Percentiles rank a stretch among this genome's conserved stretches.
phyloP scores from a whole-genome alignment of 2,113 vertebrate genomes.

The Xiphias gladius region DNA sequence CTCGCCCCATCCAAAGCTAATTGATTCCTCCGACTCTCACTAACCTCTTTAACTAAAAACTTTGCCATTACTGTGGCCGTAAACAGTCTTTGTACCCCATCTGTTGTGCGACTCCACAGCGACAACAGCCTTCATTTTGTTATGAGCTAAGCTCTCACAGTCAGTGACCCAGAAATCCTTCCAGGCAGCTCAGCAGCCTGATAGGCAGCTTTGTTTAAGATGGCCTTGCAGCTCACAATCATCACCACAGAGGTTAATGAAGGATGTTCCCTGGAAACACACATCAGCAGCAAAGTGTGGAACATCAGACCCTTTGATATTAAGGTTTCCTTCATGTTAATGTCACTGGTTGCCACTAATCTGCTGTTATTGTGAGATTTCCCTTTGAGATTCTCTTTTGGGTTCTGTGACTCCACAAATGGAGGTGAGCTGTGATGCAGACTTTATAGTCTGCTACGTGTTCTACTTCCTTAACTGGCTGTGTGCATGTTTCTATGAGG shows the following conservation, averaged over 20 bases:
- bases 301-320: conserved; percentile 22
- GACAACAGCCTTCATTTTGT: conserved; percentile 55
- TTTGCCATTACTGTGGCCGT: conserved; percentile 37
- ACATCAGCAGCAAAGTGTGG: conserved; percentile 21
- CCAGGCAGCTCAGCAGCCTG: conserved; percentile 48
- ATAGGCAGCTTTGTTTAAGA: conserved; percentile 58
- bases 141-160: conserved; percentile 52
- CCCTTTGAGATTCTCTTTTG: conserved; percentile 37
- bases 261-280: conserved; percentile 49
- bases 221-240: conserved; percentile 44
- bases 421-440: conserved; percentile 44
- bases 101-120: conserved; percentile 32
- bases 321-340: conserved; percentile 32
- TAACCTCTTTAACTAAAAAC: conserved; percentile 75
- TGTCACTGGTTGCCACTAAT: conserved; percentile 42
- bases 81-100: conserved; percentile 60
- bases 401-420: conserved; percentile 40
- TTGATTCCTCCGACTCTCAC: conserved; percentile 76
- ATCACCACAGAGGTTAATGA: conserved; percentile 68
- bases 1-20: conserved; percentile 64
- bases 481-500: conserved; percentile 49
- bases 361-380: conserved; percentile 36
- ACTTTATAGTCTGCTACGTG: conserved; percentile 42
- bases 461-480: conserved; percentile 45
- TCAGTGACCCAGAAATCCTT: conserved; percentile 72